Evolutionary conservation across 1,140 invertebrate genomes (phyloP).

Genomic region (Nilaparvata lugens): DNA sequence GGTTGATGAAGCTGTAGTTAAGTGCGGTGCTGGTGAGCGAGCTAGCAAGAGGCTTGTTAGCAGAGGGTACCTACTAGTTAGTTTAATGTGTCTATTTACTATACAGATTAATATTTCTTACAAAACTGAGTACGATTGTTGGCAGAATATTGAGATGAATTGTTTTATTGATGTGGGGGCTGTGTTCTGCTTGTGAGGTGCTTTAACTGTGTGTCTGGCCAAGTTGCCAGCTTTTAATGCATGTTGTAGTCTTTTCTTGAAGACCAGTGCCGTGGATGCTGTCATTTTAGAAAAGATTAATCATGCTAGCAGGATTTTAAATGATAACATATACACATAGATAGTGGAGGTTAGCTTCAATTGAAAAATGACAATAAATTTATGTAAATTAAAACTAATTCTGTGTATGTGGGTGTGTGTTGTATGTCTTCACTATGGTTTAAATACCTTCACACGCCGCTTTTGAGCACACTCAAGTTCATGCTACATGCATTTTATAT

Average conservation of each 20-base stretch:
- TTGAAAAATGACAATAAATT: too few relatives aligned
- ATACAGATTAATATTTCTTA: not conserved
- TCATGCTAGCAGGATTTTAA: too few relatives aligned
- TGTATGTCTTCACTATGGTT: too few relatives aligned
- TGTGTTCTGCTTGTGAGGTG: conserved; percentile 16
- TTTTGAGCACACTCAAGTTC: too few relatives aligned
- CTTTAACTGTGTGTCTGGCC: conserved; percentile 15
- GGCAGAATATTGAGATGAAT: not conserved
- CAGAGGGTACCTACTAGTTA: conserved; percentile 18
- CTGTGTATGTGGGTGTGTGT: too few relatives aligned
- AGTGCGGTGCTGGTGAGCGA: not conserved
- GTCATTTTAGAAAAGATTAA: not conserved
- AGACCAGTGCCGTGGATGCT: conserved; percentile 12
- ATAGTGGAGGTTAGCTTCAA: too few relatives aligned
- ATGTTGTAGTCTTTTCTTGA: conserved; percentile 14
- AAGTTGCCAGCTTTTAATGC: conserved; percentile 7
- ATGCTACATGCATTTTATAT: too few relatives aligned
- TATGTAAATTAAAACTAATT: too few relatives aligned
- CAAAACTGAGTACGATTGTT: not conserved
- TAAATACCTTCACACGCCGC: too few relatives aligned
- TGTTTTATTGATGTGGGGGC: conserved; percentile 3
- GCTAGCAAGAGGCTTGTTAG: conserved; percentile 25
- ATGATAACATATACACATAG: too few relatives aligned
- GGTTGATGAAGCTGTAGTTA: too few relatives aligned
- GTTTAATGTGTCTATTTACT: not conserved